A percentile compares a stretch with the other conserved stretches of the same genome.
phyloP scores from a whole-genome alignment of 2,113 vertebrate genomes.

The Coracopsis vasa region DNA sequence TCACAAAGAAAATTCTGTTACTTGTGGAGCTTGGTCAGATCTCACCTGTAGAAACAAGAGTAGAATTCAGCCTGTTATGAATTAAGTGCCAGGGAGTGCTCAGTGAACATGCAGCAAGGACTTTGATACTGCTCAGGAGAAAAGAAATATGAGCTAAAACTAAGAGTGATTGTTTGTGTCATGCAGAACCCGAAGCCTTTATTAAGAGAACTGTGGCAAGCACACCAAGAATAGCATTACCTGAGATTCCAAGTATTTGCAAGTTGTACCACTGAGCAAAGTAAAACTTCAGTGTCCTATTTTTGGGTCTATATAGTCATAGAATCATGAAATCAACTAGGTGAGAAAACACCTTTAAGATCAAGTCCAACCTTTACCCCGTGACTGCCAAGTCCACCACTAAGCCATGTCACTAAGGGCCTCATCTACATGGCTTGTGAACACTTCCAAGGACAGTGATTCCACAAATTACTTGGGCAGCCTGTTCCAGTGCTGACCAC shows the following conservation, averaged over 20 bases:
- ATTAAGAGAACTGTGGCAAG: not conserved
- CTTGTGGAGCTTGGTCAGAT: not conserved
- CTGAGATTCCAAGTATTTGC: not conserved
- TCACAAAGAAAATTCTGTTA: not conserved
- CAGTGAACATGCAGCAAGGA: not conserved
- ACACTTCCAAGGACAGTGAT: not conserved
- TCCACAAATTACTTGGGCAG: not conserved
- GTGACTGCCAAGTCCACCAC: not conserved
- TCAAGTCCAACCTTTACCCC: not conserved
- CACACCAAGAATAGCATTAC: not conserved
- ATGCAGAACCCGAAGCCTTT: not conserved
- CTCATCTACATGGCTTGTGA: not conserved
- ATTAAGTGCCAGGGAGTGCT: not conserved
- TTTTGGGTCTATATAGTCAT: not conserved
- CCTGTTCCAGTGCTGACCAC: not conserved
- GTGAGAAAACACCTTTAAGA: not conserved
- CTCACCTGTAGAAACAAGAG: not conserved
- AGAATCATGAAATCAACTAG: not conserved
- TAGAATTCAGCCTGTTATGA: not conserved
- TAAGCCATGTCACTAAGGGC: not conserved
- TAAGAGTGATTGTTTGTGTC: not conserved
- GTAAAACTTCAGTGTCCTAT: not conserved
- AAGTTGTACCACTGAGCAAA: not conserved
- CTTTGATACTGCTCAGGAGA: not conserved
- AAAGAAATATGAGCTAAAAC: not conserved